Evolutionary conservation across 2,888 invertebrate species (phyloP), one percentile per base, ranked within the genome.

Genomic region (Eupithecia inturbata): DNA sequence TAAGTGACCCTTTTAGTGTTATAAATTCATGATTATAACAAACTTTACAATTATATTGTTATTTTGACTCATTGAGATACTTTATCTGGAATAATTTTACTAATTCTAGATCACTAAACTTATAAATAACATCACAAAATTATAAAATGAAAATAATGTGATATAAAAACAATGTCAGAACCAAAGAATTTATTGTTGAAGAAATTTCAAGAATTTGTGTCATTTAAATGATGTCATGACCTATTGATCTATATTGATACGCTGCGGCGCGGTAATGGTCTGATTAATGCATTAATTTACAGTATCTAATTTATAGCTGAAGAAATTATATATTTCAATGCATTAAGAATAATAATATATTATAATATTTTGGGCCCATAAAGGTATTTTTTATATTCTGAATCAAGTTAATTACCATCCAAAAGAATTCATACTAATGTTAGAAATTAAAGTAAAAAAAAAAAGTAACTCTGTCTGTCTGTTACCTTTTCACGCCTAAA

Each of bases 171-270:
- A 41, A 60, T 73, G 69, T 67, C 49, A 49, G 67, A 64, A 78
- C 76, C 78, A 76, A 76, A 78, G 74, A 78, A 72, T 71, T 70
- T 72, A 62, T 70, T 74, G 71, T 71, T 36, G 66, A 70, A 72
- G 63, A 7, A 16, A 68, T 66, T 68, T 68, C 36, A 22, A 75
- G 39, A 60, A 73, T 41, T 62, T 67, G 45, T 64, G 68, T 45
- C 68, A 67, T 72, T 57, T 22, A 60, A 75, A 53, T 71, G 39
- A 66, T 62, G 31, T 31, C 16, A 68, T 77, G 77, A 77, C 74
- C 73, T 71, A 19, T 66, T 77, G 72, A 74, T 68, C 77, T n/a
- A 26, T 53, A 71, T 67, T 70, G 62, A 66, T 66, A 66, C 62
- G 26, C 31, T 19, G 53, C 10, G 39, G 45, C 63, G 22, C 41